Percentiles rank a stretch among this genome's conserved stretches.
Conservation (phyloP, 2,797 vertebrate species). For the Enteromius argenteus region DNA sequence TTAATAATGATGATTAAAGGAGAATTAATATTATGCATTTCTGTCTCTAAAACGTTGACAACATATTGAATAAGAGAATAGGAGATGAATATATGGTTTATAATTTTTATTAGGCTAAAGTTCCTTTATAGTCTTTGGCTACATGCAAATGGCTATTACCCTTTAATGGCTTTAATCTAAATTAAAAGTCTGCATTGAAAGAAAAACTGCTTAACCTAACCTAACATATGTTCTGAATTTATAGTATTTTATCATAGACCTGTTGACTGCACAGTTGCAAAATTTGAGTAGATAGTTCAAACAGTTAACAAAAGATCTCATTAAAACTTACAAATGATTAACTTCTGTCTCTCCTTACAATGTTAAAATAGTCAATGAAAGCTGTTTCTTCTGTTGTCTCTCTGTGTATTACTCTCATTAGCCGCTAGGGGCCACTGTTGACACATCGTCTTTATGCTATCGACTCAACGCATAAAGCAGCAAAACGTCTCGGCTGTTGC, state of each 20-base stretch:
- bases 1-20: neutral
- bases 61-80: neutral
- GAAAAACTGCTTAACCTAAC: neutral
- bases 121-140: neutral
- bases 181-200: neutral
- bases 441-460: conserved; percentile 55
- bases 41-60: neutral
- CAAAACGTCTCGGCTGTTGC: neutral
- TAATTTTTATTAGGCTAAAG: neutral
- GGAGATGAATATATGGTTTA: neutral
- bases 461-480: neutral
- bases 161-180: neutral
- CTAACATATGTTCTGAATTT: neutral
- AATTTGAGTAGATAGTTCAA: neutral
- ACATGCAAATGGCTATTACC: neutral
- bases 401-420: conserved; percentile 3
- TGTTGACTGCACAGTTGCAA: neutral
- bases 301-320: neutral
- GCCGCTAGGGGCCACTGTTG: conserved; percentile 77
- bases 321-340: neutral
- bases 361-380: neutral
- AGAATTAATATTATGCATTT: neutral
- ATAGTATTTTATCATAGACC: neutral
- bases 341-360: neutral
- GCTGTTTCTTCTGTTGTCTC: neutral